Conservation (phyloP, 2,888 invertebrate species). For the Parochlus steinenii region DNA sequence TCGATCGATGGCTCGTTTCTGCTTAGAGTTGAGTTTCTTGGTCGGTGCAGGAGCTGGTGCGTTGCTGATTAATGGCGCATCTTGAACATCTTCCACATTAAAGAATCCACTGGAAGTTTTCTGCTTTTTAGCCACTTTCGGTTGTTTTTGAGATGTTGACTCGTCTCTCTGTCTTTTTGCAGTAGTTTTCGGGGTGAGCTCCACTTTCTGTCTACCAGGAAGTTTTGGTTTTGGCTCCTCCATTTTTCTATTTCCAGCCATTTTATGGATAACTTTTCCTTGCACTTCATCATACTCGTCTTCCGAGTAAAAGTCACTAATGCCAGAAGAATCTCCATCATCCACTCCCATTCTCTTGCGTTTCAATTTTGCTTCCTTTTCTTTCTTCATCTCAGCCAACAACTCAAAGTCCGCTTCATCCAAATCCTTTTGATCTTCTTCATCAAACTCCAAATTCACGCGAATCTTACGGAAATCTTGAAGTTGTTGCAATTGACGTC, state of each 20-base stretch:
- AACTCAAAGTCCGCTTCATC: slow-evolving; percentile 38
- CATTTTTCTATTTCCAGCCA: too few relatives aligned
- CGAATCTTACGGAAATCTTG: slow-evolving; percentile 72
- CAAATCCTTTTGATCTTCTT: slow-evolving; percentile 34
- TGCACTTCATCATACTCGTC: slow-evolving; percentile 38
- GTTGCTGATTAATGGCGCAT: too few relatives aligned
- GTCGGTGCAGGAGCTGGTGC: slow-evolving; percentile 18
- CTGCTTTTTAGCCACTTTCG: slow-evolving; percentile 29
- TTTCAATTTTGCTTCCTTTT: slow-evolving; percentile 23
- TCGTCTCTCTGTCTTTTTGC: slow-evolving; percentile 36
- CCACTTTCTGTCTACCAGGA: slow-evolving; percentile 33
- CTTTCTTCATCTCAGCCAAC: slow-evolving; percentile 33
- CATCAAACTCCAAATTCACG: slow-evolving; percentile 51
- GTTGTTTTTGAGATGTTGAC: slow-evolving; percentile 37
- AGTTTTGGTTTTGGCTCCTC: slow-evolving; percentile 21
- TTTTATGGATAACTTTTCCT: slow-evolving; percentile 25
- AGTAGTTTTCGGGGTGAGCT: slow-evolving; percentile 32
- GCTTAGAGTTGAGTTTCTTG: slow-evolving; percentile 55
- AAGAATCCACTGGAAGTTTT: slow-evolving; percentile 19
- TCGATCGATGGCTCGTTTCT: slow-evolving; percentile 56
- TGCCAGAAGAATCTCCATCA: slow-evolving; percentile 41
- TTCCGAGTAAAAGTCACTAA: slow-evolving; percentile 51
- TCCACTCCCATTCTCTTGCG: slow-evolving; percentile 25
- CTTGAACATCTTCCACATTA: slow-evolving; percentile 16
- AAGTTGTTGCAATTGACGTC: slow-evolving; percentile 31